Conservation (phyloP, 1,140 invertebrate genomes). For the Drosophila rhopaloa region DNA sequence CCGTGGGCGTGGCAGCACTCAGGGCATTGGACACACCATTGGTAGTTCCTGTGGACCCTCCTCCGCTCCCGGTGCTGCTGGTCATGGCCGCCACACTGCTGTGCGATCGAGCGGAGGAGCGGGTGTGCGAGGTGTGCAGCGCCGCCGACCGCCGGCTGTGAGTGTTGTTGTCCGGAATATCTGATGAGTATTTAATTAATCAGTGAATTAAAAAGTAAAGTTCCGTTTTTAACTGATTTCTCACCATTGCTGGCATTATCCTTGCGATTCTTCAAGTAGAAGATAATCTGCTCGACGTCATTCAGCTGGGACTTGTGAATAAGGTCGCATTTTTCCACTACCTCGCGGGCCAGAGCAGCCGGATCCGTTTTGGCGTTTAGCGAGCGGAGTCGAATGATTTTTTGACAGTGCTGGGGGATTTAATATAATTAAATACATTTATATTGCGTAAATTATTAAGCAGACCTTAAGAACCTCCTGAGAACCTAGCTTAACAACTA, state of each 20-base stretch:
- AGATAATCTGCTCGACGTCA: constrained; percentile 96
- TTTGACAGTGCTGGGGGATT: constrained; percentile 88
- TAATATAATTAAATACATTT: background rate
- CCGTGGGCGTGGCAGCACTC: constrained; percentile 34
- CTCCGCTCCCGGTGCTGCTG: constrained; percentile 27
- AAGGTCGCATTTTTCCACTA: constrained; percentile 94
- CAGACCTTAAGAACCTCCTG: too few relatives aligned
- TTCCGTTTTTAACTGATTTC: background rate
- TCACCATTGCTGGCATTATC: constrained; percentile 84
- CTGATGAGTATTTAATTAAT: constrained; percentile 19
- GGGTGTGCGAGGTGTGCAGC: constrained; percentile 57
- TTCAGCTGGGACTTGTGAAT: constrained; percentile 93
- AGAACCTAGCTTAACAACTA: too few relatives aligned
- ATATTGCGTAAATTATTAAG: too few relatives aligned
- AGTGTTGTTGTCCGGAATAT: constrained; percentile 74
- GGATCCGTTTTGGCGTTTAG: constrained; percentile 93
- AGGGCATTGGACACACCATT: constrained; percentile 26
- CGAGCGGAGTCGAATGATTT: constrained; percentile 94
- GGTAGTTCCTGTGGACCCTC: constrained; percentile 15
- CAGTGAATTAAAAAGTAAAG: background rate
- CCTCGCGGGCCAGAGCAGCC: constrained; percentile 91
- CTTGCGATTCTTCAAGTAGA: constrained; percentile 94
- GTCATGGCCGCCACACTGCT: constrained; percentile 49
- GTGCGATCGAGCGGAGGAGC: constrained; percentile 59
- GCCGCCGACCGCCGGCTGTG: constrained; percentile 66